Percentiles rank a stretch among this genome's conserved stretches.
Evolutionary conservation across 2,113 vertebrate genomes (phyloP).

Genomic region (Tragelaphus scriptus): DNA sequence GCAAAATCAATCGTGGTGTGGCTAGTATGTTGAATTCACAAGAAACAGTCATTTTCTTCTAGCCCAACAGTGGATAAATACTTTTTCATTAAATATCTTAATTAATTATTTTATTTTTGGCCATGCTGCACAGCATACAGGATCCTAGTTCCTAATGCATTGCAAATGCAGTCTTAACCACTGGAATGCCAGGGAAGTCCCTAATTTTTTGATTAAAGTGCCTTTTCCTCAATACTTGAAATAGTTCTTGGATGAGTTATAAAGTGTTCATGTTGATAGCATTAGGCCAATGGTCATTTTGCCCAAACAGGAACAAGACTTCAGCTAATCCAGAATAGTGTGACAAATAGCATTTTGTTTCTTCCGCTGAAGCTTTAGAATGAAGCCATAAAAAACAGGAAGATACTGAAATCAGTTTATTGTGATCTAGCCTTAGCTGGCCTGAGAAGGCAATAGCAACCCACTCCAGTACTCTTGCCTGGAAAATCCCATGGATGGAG

Average conservation of each 20-base stretch:
- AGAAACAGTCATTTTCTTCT: not conserved
- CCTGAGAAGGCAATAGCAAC: not conserved
- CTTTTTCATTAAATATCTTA: conserved; percentile 44
- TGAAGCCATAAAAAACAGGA: conserved; percentile 14
- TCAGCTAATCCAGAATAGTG: conserved; percentile 48
- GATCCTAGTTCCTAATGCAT: not conserved
- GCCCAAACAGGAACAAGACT: conserved; percentile 60
- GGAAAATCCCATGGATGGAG: not conserved
- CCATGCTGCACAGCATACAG: not conserved
- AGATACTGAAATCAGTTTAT: conserved; percentile 22
- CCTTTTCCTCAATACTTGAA: conserved; percentile 55
- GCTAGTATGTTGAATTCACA: not conserved
- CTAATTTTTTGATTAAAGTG: conserved; percentile 26
- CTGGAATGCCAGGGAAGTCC: not conserved
- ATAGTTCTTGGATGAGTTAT: conserved; percentile 34
- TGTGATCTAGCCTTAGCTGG: not conserved
- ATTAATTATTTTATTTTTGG: not conserved
- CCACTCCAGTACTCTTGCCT: not conserved
- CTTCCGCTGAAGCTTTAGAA: conserved; percentile 42
- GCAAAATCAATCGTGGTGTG: not conserved
- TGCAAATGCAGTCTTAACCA: not conserved
- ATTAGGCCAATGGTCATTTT: conserved; percentile 44
- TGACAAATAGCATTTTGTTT: conserved; percentile 19
- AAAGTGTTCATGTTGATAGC: conserved; percentile 8
- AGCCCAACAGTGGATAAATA: conserved; percentile 18